Conservation (phyloP, 2,113 vertebrate species). For the Polypterus bichir region DNA sequence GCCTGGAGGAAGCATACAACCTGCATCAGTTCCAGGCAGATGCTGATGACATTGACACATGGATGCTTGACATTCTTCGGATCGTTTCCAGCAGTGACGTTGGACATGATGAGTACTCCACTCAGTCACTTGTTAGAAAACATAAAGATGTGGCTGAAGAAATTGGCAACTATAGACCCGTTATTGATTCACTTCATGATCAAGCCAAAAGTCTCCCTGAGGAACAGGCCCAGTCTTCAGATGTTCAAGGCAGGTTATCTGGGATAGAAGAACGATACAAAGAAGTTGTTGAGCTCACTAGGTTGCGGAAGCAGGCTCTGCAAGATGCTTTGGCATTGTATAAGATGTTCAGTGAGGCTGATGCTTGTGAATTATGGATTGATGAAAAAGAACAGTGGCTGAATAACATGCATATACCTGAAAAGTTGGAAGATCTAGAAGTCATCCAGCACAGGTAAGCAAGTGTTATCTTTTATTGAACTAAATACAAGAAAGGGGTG, state of each 20-base stretch:
- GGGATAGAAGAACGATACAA: conserved; percentile 92
- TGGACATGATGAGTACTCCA: conserved; percentile 90
- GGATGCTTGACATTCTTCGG: conserved; percentile 84
- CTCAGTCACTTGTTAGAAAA: conserved; percentile 84
- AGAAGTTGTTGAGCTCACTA: conserved; percentile 73
- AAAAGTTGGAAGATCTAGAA: conserved; percentile 93
- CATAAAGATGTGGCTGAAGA: conserved; percentile 86
- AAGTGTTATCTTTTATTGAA: no score
- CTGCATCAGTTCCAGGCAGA: conserved; percentile 88
- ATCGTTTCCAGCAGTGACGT: conserved; percentile 83
- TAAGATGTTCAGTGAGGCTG: conserved; percentile 88
- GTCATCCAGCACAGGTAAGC: conserved; percentile 93
- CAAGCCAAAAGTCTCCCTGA: conserved; percentile 59
- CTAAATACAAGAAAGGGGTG: no score
- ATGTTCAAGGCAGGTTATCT: conserved; percentile 61
- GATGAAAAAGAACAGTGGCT: conserved; percentile 97
- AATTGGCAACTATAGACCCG: conserved; percentile 70
- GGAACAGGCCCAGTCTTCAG: conserved; percentile 52
- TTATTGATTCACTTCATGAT: conserved; percentile 74
- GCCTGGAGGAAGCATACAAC: conserved; percentile 68
- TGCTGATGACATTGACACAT: conserved; percentile 75
- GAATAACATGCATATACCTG: conserved; percentile 87
- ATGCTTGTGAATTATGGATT: conserved; percentile 88
- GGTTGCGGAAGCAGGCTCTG: conserved; percentile 83
- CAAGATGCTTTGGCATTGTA: conserved; percentile 91